phyloP scores from a whole-genome alignment of 2,113 vertebrate genomes.

The Spilogale gracilis region DNA sequence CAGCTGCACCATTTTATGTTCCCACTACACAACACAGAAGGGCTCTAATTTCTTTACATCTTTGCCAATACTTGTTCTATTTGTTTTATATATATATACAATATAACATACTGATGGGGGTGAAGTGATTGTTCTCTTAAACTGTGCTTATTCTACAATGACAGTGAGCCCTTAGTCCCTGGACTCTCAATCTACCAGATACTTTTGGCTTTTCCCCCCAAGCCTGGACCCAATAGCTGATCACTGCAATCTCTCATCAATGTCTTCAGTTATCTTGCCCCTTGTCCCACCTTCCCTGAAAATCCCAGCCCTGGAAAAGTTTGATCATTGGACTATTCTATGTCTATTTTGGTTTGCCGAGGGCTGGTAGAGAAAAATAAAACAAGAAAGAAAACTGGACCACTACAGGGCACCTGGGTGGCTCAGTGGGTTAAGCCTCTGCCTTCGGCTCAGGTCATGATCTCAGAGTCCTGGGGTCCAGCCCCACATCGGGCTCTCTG shows the following conservation, averaged over 20 bases:
- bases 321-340: background rate
- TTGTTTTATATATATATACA: background rate
- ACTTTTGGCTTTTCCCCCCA: background rate
- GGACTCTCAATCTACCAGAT: constrained; percentile 2
- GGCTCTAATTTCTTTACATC: background rate
- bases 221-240: background rate
- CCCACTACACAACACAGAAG: background rate
- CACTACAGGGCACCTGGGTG: too few relatives aligned
- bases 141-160: background rate
- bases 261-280: background rate
- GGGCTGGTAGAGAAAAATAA: background rate
- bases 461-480: too few relatives aligned
- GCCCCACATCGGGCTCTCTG: too few relatives aligned
- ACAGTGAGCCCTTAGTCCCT: background rate
- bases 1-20: background rate
- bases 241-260: background rate
- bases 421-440: too few relatives aligned
- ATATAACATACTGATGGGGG: background rate
- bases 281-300: background rate
- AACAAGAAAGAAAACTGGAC: background rate
- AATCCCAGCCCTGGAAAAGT: background rate
- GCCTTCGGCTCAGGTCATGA: too few relatives aligned
- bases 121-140: background rate
- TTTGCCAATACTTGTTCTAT: background rate
- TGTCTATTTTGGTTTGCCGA: background rate